Conservation (phyloP, 2,797 vertebrate genomes). For the Muscicapa comitata region DNA sequence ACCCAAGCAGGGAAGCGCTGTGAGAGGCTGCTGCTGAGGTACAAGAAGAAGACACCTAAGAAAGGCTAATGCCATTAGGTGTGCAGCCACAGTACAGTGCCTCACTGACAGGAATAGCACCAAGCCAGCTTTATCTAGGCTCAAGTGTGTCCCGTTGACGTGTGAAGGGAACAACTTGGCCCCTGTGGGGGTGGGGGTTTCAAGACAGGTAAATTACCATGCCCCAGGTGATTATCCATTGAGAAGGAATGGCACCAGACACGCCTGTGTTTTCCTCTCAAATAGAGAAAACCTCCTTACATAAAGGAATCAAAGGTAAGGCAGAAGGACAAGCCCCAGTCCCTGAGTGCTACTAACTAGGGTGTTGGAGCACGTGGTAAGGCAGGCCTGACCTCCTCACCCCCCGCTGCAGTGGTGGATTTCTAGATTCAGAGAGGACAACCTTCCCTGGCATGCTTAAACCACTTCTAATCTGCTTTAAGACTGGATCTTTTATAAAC, state of each 20-base stretch:
- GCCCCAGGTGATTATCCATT: not conserved
- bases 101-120: not conserved
- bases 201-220: not conserved
- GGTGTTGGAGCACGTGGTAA: constrained; percentile 14
- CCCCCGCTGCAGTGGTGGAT: not conserved
- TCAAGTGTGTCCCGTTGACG: not conserved
- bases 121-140: not conserved
- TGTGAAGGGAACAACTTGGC: not conserved
- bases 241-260: not conserved
- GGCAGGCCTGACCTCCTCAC: constrained; percentile 24
- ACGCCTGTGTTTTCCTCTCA: not conserved
- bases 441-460: constrained; percentile 61
- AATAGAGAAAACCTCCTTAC: constrained; percentile 20
- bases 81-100: not conserved
- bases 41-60: not conserved
- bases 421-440: constrained; percentile 50
- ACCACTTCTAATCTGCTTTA: constrained; percentile 65
- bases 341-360: not conserved
- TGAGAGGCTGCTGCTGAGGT: not conserved
- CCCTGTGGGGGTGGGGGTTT: not conserved
- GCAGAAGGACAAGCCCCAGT: not conserved
- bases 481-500: constrained; percentile 46
- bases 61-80: not conserved
- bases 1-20: not conserved
- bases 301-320: constrained; percentile 51